A percentile compares a stretch with the other conserved stretches of the same genome.
These are phyloP conservation scores for Diaphora mendica DNA, from an alignment of 2,888 invertebrate species.

Conservation along the genomic window DNA sequence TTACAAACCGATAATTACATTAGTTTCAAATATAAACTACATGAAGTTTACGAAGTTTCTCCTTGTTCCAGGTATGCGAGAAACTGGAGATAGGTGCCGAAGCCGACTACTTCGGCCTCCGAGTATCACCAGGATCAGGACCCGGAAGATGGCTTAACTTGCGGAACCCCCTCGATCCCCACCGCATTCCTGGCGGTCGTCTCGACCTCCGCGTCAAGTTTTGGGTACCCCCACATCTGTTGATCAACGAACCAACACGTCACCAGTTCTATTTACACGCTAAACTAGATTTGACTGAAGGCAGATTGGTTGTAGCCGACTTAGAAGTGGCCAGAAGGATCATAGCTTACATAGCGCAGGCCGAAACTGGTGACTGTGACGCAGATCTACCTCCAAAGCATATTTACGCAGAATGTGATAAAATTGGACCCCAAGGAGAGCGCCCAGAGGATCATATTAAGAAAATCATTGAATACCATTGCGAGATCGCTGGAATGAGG, in stretches of 20 bases:
- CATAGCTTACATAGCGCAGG: constrained; percentile 92
- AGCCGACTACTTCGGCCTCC: constrained; percentile 95
- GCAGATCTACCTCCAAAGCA: constrained; percentile 86
- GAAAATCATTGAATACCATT: constrained; percentile 88
- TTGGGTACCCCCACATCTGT: constrained; percentile 95
- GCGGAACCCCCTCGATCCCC: constrained; percentile 92
- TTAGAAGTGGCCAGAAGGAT: constrained; percentile 90
- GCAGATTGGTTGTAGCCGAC: constrained; percentile 90
- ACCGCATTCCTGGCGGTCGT: constrained; percentile 89
- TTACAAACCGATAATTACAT: background rate
- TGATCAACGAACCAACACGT: constrained; percentile 94
- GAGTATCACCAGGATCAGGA: constrained; percentile 85
- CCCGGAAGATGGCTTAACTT: constrained; percentile 95
- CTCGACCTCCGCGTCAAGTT: constrained; percentile 93
- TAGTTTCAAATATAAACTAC: background rate
- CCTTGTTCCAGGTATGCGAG: constrained; percentile 91
- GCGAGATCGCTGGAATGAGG: constrained; percentile 88
- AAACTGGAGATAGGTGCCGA: constrained; percentile 93
- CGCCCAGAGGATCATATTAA: constrained; percentile 88
- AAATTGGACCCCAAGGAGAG: constrained; percentile 87
- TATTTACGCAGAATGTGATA: constrained; percentile 88
- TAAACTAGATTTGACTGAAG: constrained; percentile 91
- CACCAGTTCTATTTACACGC: constrained; percentile 95
- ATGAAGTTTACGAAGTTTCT: constrained; percentile 20
- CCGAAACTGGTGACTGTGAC: constrained; percentile 91